A percentile compares a stretch with the other conserved stretches of the same genome.
Evolutionary conservation across 2,113 vertebrate genomes (phyloP).

Genomic region (Cyprinus carpio): DNA sequence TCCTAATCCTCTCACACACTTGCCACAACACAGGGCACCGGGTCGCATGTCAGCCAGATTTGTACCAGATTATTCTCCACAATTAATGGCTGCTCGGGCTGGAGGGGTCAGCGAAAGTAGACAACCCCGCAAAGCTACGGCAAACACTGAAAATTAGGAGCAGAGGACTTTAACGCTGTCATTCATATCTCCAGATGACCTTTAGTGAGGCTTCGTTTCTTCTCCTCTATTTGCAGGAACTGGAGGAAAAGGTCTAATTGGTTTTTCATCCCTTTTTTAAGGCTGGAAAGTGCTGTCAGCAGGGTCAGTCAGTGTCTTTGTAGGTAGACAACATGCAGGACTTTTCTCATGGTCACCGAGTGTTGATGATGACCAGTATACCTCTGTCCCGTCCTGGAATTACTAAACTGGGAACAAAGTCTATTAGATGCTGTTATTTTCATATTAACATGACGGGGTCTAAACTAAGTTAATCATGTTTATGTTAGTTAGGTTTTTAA

Average conservation of each 20-base stretch:
- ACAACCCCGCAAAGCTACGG: constrained; percentile 97
- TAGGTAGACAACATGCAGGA: background rate
- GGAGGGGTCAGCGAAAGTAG: constrained; percentile 85
- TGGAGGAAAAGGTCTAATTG: constrained; percentile 98
- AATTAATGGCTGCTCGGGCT: constrained; percentile 99
- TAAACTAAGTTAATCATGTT: background rate
- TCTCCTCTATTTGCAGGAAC: constrained; percentile 85
- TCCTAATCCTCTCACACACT: constrained; percentile 92
- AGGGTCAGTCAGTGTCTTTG: constrained; percentile 13
- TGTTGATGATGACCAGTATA: background rate
- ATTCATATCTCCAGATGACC: constrained; percentile 99
- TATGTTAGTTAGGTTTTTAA: background rate
- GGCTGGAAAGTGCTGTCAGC: constrained; percentile 62
- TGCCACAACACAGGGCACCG: constrained; percentile 98
- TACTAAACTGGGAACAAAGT: background rate
- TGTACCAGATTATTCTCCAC: constrained; percentile 99
- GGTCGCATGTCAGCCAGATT: constrained; percentile 99
- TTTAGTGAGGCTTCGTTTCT: constrained; percentile 91
- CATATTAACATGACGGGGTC: background rate
- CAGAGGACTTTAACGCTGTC: constrained; percentile 99
- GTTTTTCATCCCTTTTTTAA: constrained; percentile 79
- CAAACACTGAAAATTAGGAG: constrained; percentile 99
- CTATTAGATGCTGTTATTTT: background rate
- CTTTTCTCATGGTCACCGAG: constrained; percentile 13
- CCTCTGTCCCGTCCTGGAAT: background rate